These are phyloP conservation scores for Miichthys miiuy DNA, from an alignment of 2,797 vertebrate genomes.

Conservation along the genomic window DNA sequence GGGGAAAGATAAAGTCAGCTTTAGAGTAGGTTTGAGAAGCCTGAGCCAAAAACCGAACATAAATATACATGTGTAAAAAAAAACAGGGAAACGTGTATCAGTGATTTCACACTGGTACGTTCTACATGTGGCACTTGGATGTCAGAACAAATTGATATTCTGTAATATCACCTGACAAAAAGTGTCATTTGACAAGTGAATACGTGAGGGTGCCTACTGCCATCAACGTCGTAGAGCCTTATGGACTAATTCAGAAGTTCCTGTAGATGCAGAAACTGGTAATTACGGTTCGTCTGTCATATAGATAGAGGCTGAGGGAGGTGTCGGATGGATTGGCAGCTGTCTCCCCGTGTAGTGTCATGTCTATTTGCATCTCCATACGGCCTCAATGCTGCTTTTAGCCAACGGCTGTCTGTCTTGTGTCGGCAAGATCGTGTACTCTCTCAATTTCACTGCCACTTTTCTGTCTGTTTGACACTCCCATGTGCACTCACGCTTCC, in stretches of 20 bases:
- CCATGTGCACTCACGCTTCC: conserved; percentile 6
- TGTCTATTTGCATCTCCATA: conserved; percentile 54
- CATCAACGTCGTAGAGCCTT: conserved; percentile 27
- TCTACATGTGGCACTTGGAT: not conserved
- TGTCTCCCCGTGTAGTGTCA: conserved; percentile 35
- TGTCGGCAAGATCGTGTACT: conserved; percentile 36
- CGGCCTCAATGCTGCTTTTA: conserved; percentile 36
- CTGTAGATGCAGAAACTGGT: conserved; percentile 23
- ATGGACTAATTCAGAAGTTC: conserved; percentile 38
- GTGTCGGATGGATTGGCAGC: conserved; percentile 49
- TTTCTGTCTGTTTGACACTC: conserved; percentile 38
- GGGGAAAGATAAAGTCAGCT: not conserved
- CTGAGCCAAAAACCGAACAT: not conserved
- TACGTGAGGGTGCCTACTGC: conserved; percentile 22
- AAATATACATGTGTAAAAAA: not conserved
- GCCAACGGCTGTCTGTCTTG: conserved; percentile 48
- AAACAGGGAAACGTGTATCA: not conserved
- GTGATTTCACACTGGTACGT: conserved; percentile 9
- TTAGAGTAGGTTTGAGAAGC: not conserved
- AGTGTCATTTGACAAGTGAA: conserved; percentile 33
- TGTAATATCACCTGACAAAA: conserved; percentile 27
- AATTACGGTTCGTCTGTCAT: conserved; percentile 62
- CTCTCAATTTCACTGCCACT: conserved; percentile 31
- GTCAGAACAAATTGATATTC: conserved; percentile 15
- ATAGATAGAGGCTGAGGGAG: conserved; percentile 24